Evolutionary conservation across 1,140 invertebrate genomes (phyloP).

Genomic region (Zaprionus davidi): DNA sequence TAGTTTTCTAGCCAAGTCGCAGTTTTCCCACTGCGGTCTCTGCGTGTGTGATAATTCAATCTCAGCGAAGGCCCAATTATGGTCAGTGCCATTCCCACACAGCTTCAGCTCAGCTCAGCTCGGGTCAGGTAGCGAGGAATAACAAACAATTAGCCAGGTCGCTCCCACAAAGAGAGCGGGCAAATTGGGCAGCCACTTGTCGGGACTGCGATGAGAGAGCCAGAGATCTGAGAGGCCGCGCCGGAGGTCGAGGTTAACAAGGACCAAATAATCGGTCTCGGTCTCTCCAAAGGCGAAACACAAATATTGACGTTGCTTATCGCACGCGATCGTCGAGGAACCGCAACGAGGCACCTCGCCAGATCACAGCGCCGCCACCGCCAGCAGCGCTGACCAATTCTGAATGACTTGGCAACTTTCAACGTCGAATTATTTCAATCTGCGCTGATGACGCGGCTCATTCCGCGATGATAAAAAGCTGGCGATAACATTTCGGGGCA

Average conservation of each 20-base stretch:
- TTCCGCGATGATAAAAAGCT: slow-evolving; percentile 72
- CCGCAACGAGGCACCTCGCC: slow-evolving; percentile 5
- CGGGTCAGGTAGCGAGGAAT: slow-evolving; percentile 57
- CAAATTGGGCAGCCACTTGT: slow-evolving; percentile 79
- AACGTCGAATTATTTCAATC: slow-evolving; percentile 76
- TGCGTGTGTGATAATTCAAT: slow-evolving; percentile 44
- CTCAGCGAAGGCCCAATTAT: slow-evolving; percentile 46
- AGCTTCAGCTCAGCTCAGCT: slow-evolving; percentile 1
- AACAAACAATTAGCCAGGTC: slow-evolving; percentile 73
- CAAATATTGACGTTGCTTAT: slow-evolving; percentile 83
- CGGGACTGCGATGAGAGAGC: slow-evolving; percentile 17
- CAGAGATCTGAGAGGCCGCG: slow-evolving; percentile 29
- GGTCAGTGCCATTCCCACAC: slow-evolving; percentile 44
- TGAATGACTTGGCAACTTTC: slow-evolving; percentile 69
- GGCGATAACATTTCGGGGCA: slow-evolving; percentile 64
- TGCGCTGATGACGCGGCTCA: slow-evolving; percentile 74
- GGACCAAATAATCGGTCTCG: slow-evolving; percentile 59
- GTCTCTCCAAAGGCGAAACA: slow-evolving; percentile 60
- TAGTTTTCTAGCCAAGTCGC: slow-evolving; percentile 48
- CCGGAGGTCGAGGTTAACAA: slow-evolving; percentile 40
- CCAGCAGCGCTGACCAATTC: slow-evolving; percentile 52
- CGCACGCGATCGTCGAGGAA: slow-evolving; percentile 71
- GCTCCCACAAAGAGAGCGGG: slow-evolving; percentile 48
- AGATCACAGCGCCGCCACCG: slow-evolving; percentile 47
- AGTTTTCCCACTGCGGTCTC: slow-evolving; percentile 54